Conservation (phyloP, 2,888 invertebrate genomes). For the Neoscelio sp. region DNA sequence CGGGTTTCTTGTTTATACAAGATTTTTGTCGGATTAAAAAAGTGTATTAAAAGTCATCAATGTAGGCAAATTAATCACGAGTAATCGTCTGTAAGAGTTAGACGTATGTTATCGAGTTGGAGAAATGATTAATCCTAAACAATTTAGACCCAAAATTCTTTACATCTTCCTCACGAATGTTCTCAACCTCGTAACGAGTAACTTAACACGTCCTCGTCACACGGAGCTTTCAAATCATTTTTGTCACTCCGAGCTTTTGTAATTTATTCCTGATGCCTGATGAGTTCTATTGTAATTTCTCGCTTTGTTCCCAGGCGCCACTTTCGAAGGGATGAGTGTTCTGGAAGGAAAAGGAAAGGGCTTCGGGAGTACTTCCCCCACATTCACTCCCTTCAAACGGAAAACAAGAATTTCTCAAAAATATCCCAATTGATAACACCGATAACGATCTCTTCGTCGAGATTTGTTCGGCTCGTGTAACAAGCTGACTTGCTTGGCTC, state of each 20-base stretch:
- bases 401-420: slow-evolving; percentile 32
- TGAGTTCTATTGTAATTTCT: slow-evolving; percentile 77
- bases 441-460: slow-evolving; percentile 73
- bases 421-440: slow-evolving; percentile 72
- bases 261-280: slow-evolving; percentile 81
- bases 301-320: slow-evolving; percentile 65
- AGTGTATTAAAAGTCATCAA: no score
- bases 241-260: slow-evolving; percentile 73
- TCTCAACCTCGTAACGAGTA: slow-evolving; percentile 32
- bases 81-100: no score
- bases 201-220: slow-evolving; percentile 16
- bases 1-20: no score
- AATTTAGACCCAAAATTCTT: no score
- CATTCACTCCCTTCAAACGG: not conserved
- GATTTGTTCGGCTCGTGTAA: slow-evolving; percentile 64
- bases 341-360: slow-evolving; percentile 8
- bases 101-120: no score
- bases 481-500: slow-evolving; percentile 62
- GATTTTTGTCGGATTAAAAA: no score
- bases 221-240: slow-evolving; percentile 75
- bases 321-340: slow-evolving; percentile 9
- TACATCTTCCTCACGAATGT: slow-evolving; percentile 37
- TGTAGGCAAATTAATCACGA: no score
- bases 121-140: no score
- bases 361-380: no score